These are phyloP conservation scores for Episyrphus balteatus DNA, from an alignment of 1,140 invertebrate species.

Conservation along the genomic window DNA sequence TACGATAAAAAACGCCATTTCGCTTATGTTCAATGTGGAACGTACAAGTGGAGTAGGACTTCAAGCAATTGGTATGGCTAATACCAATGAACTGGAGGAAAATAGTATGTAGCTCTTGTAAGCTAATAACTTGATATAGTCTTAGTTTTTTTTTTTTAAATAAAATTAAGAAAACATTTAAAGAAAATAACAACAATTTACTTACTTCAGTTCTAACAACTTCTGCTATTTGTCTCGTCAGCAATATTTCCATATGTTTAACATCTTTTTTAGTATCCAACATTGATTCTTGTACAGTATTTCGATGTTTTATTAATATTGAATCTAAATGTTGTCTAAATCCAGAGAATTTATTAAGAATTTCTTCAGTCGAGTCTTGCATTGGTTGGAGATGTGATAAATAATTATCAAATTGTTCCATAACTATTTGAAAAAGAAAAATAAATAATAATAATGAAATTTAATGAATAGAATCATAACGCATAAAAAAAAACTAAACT, in stretches of 20 bases:
- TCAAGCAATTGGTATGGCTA: too few relatives aligned
- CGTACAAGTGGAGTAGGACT: too few relatives aligned
- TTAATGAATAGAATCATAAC: neutral
- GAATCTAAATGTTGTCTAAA: slow-evolving; percentile 27
- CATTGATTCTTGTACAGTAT: slow-evolving; percentile 24
- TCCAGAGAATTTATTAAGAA: slow-evolving; percentile 19
- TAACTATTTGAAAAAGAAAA: slow-evolving; percentile 31
- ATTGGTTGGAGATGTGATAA: slow-evolving; percentile 30
- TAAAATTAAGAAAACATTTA: neutral
- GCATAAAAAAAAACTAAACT: slow-evolving; percentile 31
- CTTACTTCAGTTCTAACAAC: slow-evolving; percentile 23
- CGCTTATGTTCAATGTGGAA: too few relatives aligned
- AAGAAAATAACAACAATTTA: neutral
- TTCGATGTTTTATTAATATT: slow-evolving; percentile 23
- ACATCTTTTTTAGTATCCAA: slow-evolving; percentile 30
- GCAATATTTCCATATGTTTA: slow-evolving; percentile 27
- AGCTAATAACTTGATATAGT: too few relatives aligned
- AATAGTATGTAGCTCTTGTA: too few relatives aligned
- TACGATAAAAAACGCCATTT: too few relatives aligned
- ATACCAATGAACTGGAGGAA: too few relatives aligned
- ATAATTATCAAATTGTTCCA: slow-evolving; percentile 40
- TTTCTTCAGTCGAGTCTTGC: slow-evolving; percentile 23
- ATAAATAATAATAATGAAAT: slow-evolving; percentile 4
- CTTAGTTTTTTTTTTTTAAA: too few relatives aligned
- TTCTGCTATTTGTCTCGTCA: slow-evolving; percentile 28